Evolutionary conservation across 2,113 vertebrate genomes (phyloP).

Genomic region (Lipophrys pholis): DNA sequence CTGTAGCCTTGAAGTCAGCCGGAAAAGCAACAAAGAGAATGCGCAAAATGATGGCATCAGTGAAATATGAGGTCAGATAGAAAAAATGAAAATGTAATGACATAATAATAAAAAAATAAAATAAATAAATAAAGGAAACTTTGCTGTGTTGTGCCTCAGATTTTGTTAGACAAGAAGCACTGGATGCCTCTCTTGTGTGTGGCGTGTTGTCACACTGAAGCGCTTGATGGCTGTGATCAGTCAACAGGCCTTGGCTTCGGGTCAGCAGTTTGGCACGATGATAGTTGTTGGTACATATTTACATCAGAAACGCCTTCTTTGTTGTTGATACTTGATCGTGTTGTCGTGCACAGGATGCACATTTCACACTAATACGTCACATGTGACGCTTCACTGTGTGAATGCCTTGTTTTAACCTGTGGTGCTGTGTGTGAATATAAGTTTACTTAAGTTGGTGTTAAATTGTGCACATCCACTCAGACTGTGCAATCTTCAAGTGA

Average conservation of each 20-base stretch:
- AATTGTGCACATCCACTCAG: neutral
- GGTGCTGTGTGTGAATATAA: neutral
- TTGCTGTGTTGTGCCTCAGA: neutral
- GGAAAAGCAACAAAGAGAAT: neutral
- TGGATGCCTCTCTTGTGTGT: constrained; percentile 22
- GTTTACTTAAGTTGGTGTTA: neutral
- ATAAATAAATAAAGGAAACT: neutral
- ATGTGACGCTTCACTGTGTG: neutral
- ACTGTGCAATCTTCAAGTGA: neutral
- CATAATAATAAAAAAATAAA: too few species aligned
- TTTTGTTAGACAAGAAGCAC: constrained; percentile 39
- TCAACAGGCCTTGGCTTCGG: constrained; percentile 30
- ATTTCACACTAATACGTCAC: neutral
- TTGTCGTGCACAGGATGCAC: neutral
- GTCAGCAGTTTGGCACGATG: constrained; percentile 19
- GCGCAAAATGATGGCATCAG: too few species aligned
- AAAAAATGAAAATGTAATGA: too few species aligned
- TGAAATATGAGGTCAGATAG: too few species aligned
- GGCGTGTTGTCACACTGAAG: constrained; percentile 40
- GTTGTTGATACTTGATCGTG: constrained; percentile 33
- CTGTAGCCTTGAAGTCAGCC: neutral
- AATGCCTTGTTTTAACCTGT: neutral
- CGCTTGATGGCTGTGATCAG: constrained; percentile 41
- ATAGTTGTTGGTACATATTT: constrained; percentile 39
- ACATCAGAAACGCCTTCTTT: constrained; percentile 29